phyloP scores from a whole-genome alignment of 2,797 vertebrate species.

The Anguilla obscura region DNA sequence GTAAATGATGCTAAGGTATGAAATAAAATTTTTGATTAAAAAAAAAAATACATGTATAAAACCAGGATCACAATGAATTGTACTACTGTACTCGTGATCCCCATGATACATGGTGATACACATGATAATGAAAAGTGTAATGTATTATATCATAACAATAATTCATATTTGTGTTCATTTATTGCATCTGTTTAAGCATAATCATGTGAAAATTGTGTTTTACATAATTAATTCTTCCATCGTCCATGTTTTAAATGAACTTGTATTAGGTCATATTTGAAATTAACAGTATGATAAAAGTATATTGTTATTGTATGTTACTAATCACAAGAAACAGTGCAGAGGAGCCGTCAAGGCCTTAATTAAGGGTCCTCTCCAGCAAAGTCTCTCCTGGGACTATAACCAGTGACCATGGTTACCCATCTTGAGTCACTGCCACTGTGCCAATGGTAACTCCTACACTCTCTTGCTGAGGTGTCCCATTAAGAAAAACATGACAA shows the following conservation, averaged over 20 bases:
- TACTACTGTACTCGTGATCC: neutral
- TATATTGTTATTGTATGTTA: neutral
- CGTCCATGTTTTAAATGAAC: neutral
- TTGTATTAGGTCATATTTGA: neutral
- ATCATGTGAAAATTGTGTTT: neutral
- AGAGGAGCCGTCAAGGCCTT: neutral
- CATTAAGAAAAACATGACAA: neutral
- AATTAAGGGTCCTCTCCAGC: neutral
- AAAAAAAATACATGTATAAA: neutral
- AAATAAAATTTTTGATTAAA: too few species aligned
- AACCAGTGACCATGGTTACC: constrained; percentile 24
- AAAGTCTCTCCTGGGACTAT: neutral
- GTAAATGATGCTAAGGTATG: too few species aligned
- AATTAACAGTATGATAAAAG: neutral
- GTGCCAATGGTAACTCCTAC: neutral
- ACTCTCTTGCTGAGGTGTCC: neutral
- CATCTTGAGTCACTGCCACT: constrained; percentile 2
- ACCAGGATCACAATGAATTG: neutral
- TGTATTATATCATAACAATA: neutral
- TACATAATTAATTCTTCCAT: neutral
- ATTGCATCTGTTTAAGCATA: neutral
- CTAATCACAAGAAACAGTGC: neutral
- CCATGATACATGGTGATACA: neutral
- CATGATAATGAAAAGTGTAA: neutral
- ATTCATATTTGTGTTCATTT: neutral